phyloP scores from a whole-genome alignment of 2,113 vertebrate species.

The Percopsis transmontana region DNA sequence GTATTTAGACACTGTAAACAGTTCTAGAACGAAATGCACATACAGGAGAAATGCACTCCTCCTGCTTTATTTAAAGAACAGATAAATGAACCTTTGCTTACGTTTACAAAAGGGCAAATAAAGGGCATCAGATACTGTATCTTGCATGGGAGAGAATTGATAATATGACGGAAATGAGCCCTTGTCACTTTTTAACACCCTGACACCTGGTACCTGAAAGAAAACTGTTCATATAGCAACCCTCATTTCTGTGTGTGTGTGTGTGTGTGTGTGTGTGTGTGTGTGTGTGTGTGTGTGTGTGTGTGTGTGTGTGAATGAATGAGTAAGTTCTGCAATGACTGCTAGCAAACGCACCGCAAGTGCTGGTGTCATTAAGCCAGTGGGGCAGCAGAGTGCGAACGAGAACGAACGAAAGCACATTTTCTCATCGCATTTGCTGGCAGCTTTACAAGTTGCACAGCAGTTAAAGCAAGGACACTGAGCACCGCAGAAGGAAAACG shows the following conservation, averaged over 20 bases:
- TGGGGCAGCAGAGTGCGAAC: slow-evolving; percentile 29
- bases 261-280: not conserved
- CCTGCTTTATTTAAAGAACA: slow-evolving; percentile 15
- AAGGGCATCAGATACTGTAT: slow-evolving; percentile 47
- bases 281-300: slow-evolving; percentile 1
- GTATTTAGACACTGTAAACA: not conserved
- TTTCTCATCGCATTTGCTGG: slow-evolving; percentile 54
- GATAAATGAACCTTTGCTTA: slow-evolving; percentile 31
- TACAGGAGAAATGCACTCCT: not conserved
- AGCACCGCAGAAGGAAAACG: slow-evolving; percentile 54
- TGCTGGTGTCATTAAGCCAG: slow-evolving; percentile 59
- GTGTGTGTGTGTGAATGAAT: slow-evolving; percentile 32
- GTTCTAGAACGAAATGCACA: too few species aligned
- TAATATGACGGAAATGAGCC: slow-evolving; percentile 20
- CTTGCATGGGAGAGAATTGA: slow-evolving; percentile 40
- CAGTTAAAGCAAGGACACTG: slow-evolving; percentile 46
- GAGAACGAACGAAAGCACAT: slow-evolving; percentile 50
- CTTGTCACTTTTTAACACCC: slow-evolving; percentile 59
- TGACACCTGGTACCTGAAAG: slow-evolving; percentile 69
- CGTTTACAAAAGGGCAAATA: slow-evolving; percentile 23
- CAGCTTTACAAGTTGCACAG: slow-evolving; percentile 63
- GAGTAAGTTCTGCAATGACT: slow-evolving; percentile 56
- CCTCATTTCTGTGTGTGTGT: slow-evolving; percentile 5
- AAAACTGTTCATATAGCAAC: slow-evolving; percentile 79
- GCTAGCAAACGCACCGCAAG: slow-evolving; percentile 36